Base-by-base conservation (phyloP, 2,888 invertebrate genomes). In the Sussaba pulchella region DNA sequence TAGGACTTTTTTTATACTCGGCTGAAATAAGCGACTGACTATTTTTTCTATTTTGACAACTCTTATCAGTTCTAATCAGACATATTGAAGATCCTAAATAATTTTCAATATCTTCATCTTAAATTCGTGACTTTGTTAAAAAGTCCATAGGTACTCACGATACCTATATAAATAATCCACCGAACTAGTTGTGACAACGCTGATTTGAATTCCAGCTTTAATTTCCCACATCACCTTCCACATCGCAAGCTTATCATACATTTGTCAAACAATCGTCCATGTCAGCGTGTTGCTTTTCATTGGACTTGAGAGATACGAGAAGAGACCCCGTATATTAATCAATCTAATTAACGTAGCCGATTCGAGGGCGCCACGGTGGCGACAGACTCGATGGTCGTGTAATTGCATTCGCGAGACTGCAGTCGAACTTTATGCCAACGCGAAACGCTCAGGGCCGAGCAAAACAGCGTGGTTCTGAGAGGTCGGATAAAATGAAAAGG, bases 271-370 rank as follows among this genome's bases (percentile, higher is more conserved):
- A 36, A 36, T 63, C 54, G 26, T 24, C 57, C 47, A 19, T 24
- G 57, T 17, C 52, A 36, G 45, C 47, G 14, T 57, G 45, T 73
- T 66, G 64, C 47, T 72, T 47, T 63, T 69, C 54, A 69, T 52
- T 31, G 41, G 41, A 63, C n/a, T 17, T 52, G 31, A 36, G 52
- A 50, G 19, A n/a, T 41, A 71, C 14, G 39, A 57, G 47, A 24
- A 73, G 64, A 21, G 69, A 74, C 71, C 61, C 59, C 75, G 73
- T 77, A 81, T 85, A 83, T 85, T 87, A 85, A 87, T 87, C 85
- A 85, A 85, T 85, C 77, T 84, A 85, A 87, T 87, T 87, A 88
- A 81, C 79, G 69, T 74, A 76, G 82, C 78, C 79, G 85, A 85
- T 86, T 86, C 74, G 71, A 77, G 78, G 52, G 45, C 52, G 45